Base-by-base conservation (phyloP, 2,888 invertebrate genomes). In the Platynereis dumerilii region DNA sequence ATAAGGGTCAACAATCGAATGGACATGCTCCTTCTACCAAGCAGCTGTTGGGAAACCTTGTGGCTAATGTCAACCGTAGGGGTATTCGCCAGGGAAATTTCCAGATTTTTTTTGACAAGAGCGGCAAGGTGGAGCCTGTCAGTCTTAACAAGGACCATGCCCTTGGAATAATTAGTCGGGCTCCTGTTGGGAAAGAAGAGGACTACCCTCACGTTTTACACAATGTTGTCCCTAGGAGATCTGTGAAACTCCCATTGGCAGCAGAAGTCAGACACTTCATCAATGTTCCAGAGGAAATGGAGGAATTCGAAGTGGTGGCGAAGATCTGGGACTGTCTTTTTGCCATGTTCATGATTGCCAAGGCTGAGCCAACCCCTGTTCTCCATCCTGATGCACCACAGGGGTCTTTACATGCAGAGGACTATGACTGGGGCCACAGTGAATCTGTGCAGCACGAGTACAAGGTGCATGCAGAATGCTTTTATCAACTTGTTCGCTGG, bases 21-120 rank as follows among this genome's bases (percentile, higher is more conserved):
- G n/a, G 20, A 12, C 48, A 20, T 5, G 7, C n/a, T n/a, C n/a
- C n/a, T n/a, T n/a, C 48, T 12, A 22, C 3, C 22, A 48, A 48
- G 20, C 7, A 5, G 3, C 22, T 48, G 17, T 20, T 48, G 17
- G 17, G 17, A 5, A 12, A 48, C 48, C n/a, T 48, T 48, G 48
- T 20, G 48, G 22, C 48, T 7, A 48, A 48, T n/a, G 17, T 48
- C 5, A 48, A 48, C n/a, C n/a, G n/a, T 48, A 5, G 48, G 7
- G 48, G 48, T 3, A 22, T 48, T n/a, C 7, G 22, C 3, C 48
- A 48, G 22, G 22, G 48, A 5, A 48, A 48, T 48, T 48, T 48
- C n/a, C n/a, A 48, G 22, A 22, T 48, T 48, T 22, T 10, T 20
- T 48, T 48, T 48, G 48, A 48, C 22, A 48, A 48, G 48, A 20